Percentiles rank a stretch among this genome's conserved stretches.
These are phyloP conservation scores for Brachystomella parvula DNA, from an alignment of 1,140 invertebrate species.

Conservation along the genomic window DNA sequence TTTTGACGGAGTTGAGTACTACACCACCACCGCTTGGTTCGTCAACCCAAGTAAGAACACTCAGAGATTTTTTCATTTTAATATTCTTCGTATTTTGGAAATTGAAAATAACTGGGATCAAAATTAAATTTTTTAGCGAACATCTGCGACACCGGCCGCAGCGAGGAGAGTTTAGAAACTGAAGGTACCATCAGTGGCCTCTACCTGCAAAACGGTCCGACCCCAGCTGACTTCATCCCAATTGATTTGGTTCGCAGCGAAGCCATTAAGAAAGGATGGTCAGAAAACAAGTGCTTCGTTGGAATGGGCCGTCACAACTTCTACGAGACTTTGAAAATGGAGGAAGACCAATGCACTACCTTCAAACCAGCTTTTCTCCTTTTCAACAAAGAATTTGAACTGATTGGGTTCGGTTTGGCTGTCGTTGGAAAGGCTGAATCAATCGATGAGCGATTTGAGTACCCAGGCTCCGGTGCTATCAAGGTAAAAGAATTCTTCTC, in stretches of 20 bases:
- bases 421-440: neutral
- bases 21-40: neutral
- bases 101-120: neutral
- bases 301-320: constrained; percentile 23
- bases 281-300: constrained; percentile 14
- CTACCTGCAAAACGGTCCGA: constrained; percentile 18
- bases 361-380: constrained; percentile 17
- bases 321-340: neutral
- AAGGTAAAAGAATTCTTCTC: neutral
- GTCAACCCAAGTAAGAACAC: neutral
- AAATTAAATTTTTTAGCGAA: neutral
- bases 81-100: too few species aligned
- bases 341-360: neutral
- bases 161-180: neutral
- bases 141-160: constrained; percentile 15
- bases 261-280: constrained; percentile 10
- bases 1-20: neutral
- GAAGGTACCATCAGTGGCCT: constrained; percentile 17
- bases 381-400: constrained; percentile 7
- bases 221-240: neutral
- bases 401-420: constrained; percentile 20
- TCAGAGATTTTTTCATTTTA: too few species aligned
- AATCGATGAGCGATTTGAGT: constrained; percentile 11
- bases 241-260: neutral
- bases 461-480: constrained; percentile 13